phyloP scores from a whole-genome alignment of 2,797 vertebrate genomes.

The Bovichtus diacanthus region DNA sequence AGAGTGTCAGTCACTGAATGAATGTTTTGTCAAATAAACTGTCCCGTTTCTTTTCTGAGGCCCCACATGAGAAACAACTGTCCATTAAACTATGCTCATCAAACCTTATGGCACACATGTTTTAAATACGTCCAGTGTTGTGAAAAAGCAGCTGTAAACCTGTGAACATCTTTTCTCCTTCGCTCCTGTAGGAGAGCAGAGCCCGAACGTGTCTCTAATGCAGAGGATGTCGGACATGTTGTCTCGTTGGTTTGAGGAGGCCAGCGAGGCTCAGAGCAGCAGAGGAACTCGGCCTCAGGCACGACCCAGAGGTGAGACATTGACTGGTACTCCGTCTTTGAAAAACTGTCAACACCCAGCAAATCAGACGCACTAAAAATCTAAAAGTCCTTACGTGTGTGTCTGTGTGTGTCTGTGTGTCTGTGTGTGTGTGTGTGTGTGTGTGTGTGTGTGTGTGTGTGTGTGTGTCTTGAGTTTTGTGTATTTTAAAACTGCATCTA shows the following conservation, averaged over 20 bases:
- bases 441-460: not conserved
- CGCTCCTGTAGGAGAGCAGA: constrained; percentile 90
- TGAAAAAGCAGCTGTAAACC: not conserved
- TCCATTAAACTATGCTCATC: not conserved
- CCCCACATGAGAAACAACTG: not conserved
- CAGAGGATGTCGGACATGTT: constrained; percentile 99
- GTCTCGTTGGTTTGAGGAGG: constrained; percentile 99
- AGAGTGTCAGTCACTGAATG: not conserved
- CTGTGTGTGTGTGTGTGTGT: no score
- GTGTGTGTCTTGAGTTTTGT: not conserved
- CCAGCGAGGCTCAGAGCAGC: constrained; percentile 95
- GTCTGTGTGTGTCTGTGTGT: no score
- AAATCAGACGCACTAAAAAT: not conserved
- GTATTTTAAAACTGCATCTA: not conserved
- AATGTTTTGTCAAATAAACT: not conserved
- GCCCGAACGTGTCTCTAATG: constrained; percentile 97
- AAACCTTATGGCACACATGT: not conserved
- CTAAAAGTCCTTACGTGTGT: no score
- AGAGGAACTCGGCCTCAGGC: constrained; percentile 90
- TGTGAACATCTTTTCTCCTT: not conserved
- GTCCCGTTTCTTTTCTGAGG: not conserved
- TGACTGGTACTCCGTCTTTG: not conserved
- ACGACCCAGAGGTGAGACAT: constrained; percentile 88
- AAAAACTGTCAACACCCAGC: not conserved
- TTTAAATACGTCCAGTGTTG: not conserved